These are phyloP conservation scores for Burhinus bistriatus DNA, from an alignment of 2,113 vertebrate genomes.

Conservation along the genomic window DNA sequence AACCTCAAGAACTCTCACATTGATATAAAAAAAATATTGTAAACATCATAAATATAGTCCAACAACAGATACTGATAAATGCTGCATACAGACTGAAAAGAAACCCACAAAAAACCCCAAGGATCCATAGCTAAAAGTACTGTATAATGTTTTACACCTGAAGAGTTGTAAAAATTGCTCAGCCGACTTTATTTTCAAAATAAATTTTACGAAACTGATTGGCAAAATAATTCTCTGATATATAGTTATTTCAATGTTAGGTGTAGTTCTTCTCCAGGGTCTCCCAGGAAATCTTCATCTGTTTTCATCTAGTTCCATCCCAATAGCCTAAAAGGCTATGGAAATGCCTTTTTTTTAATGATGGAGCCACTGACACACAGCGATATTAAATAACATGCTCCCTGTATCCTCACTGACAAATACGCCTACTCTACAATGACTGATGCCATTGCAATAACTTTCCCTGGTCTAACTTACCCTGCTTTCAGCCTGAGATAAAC, in stretches of 20 bases:
- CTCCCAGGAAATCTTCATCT: neutral
- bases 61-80: neutral
- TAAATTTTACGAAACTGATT: neutral
- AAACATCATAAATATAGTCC: neutral
- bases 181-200: neutral
- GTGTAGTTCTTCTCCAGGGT: neutral
- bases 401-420: neutral
- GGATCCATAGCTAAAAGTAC: neutral
- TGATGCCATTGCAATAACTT: neutral
- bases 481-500: slow-evolving; percentile 1
- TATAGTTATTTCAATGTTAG: neutral
- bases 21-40: neutral
- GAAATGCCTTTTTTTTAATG: neutral
- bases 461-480: neutral
- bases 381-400: neutral
- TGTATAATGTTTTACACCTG: neutral
- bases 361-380: neutral
- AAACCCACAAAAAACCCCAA: neutral
- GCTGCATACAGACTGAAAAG: neutral
- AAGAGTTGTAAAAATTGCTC: neutral
- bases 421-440: neutral
- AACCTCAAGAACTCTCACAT: neutral
- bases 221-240: neutral
- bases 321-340: neutral
- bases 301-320: neutral